Conservation (phyloP, 2,888 invertebrate species). For the Ichneumon xanthorius region DNA sequence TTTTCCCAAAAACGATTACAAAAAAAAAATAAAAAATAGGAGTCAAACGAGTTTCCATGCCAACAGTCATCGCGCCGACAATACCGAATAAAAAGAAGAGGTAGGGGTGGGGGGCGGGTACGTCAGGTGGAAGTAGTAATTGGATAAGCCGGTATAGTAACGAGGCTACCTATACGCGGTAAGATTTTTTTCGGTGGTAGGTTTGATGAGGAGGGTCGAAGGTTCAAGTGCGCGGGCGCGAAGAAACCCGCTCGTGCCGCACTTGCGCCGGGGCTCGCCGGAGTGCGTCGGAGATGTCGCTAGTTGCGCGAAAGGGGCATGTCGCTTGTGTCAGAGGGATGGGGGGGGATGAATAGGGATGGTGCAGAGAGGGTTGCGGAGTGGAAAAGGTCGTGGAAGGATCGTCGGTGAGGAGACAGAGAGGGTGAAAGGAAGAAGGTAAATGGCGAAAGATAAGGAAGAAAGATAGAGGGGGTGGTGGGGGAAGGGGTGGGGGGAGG, state of each 20-base stretch:
- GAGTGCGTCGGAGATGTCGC: conserved; percentile 64
- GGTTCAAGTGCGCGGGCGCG: conserved; percentile 68
- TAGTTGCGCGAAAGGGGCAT: conserved; percentile 57
- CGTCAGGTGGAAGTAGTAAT: conserved; percentile 67
- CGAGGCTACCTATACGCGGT: conserved; percentile 33
- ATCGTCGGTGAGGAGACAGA: conserved; percentile 12
- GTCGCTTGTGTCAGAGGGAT: too few relatives aligned
- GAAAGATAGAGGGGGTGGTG: conserved; percentile 19
- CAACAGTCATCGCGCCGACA: conserved; percentile 17
- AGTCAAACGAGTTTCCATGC: conserved; percentile 23
- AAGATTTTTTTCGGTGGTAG: conserved; percentile 29
- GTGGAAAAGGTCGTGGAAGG: conserved; percentile 27
- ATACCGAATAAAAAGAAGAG: conserved; percentile 28
- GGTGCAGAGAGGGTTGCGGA: conserved; percentile 41
- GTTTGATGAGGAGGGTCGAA: conserved; percentile 63
- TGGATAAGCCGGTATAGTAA: conserved; percentile 62
- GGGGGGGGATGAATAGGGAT: conserved; percentile 19
- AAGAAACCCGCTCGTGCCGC: conserved; percentile 34
- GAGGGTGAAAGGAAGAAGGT: conserved; percentile 40
- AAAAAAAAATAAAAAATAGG: not conserved
- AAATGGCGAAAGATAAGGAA: conserved; percentile 62
- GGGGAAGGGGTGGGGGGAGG: conserved; percentile 51
- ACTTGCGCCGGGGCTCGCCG: conserved; percentile 59
- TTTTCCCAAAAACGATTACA: not conserved
- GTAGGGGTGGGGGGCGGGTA: conserved; percentile 8